A percentile compares a stretch with the other conserved stretches of the same genome.
phyloP scores from a whole-genome alignment of 2,113 vertebrate genomes.

The Polypterus bichir region DNA sequence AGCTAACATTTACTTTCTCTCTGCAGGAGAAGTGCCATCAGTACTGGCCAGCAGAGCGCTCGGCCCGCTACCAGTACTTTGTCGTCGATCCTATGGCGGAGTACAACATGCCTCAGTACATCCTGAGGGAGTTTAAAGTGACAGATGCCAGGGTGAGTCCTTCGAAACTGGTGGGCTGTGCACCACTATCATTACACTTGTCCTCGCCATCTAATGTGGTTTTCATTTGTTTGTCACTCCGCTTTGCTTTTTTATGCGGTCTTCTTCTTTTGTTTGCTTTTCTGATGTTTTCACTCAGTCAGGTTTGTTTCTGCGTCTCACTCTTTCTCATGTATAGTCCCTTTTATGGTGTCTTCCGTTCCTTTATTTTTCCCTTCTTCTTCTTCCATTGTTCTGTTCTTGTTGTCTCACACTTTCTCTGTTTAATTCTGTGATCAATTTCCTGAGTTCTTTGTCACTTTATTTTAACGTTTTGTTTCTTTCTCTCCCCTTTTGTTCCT shows the following conservation, averaged over 20 bases:
- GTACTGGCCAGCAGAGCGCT: slow-evolving; percentile 92
- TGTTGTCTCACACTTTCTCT: slow-evolving; percentile 23
- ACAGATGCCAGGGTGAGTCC: slow-evolving; percentile 84
- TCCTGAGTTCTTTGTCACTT: no score
- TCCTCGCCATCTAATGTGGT: no score
- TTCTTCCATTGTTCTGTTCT: slow-evolving; percentile 26
- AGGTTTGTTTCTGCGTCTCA: no score
- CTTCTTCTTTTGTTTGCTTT: no score
- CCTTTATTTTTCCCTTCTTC: slow-evolving; percentile 3
- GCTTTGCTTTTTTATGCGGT: no score
- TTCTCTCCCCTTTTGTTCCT: no score
- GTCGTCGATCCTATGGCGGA: slow-evolving; percentile 97
- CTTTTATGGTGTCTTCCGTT: slow-evolving; percentile 17
- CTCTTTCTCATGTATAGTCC: no score
- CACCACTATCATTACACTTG: no score
- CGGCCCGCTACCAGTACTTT: slow-evolving; percentile 91
- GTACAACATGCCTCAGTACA: slow-evolving; percentile 98
- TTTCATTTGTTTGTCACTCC: no score
- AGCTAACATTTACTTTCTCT: neutral
- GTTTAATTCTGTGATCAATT: no score
- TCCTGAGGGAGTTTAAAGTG: slow-evolving; percentile 94
- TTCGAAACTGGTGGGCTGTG: neutral
- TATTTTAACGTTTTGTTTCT: no score
- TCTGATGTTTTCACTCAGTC: no score
- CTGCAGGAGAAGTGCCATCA: slow-evolving; percentile 89